Evolutionary conservation across 2,888 invertebrate species (phyloP).

Genomic region (Lasioglossum leucozonium): DNA sequence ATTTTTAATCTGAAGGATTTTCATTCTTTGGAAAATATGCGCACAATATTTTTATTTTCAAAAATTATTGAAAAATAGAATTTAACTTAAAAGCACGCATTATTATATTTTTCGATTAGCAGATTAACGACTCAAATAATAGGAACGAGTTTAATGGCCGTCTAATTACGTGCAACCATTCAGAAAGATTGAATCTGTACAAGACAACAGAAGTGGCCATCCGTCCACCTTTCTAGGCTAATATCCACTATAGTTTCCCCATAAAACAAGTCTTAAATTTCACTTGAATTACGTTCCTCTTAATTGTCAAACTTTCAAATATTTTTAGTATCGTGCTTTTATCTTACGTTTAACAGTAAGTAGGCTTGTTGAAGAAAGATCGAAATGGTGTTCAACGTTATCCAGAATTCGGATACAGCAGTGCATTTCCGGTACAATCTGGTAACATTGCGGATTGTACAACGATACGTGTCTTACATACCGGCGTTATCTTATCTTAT

Average conservation of each 20-base stretch:
- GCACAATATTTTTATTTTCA: no score
- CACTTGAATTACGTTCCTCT: neutral
- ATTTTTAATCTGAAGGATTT: no score
- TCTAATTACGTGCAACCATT: neutral
- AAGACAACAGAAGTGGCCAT: neutral
- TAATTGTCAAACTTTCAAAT: neutral
- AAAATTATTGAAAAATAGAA: neutral
- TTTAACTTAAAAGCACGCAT: neutral
- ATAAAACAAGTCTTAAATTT: neutral
- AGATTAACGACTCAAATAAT: neutral
- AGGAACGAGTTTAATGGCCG: neutral
- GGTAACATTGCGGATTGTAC: neutral
- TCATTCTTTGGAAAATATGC: no score
- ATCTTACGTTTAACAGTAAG: neutral
- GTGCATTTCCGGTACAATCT: neutral
- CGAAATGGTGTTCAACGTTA: neutral
- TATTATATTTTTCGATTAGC: neutral
- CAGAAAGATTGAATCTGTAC: neutral
- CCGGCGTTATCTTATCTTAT: neutral
- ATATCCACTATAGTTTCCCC: neutral
- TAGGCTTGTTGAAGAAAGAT: neutral
- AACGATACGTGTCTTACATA: constrained; percentile 1
- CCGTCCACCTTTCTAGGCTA: neutral
- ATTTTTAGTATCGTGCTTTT: neutral
- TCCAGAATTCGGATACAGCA: neutral